phyloP scores from a whole-genome alignment of 2,797 vertebrate genomes.

The Lepilemur ruficaudatus region DNA sequence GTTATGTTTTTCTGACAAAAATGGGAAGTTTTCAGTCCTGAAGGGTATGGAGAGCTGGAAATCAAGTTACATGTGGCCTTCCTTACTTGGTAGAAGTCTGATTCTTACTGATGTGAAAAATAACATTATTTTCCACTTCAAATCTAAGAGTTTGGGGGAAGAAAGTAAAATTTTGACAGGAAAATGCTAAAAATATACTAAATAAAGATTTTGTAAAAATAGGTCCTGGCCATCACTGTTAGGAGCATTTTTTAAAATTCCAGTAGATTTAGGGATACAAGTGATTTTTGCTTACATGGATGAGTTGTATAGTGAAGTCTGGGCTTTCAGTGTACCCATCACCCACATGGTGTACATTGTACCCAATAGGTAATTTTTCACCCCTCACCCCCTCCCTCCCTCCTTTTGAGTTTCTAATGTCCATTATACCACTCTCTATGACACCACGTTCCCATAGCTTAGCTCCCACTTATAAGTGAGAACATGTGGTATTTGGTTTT shows the following conservation, averaged over 20 bases:
- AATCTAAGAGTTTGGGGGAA: neutral
- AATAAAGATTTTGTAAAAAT: neutral
- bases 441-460: neutral
- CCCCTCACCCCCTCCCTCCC: too few species aligned
- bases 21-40: neutral
- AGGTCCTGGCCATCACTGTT: neutral
- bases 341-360: too few species aligned
- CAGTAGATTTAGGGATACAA: neutral
- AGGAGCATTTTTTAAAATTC: neutral
- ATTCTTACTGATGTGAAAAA: conserved; percentile 1
- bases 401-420: neutral
- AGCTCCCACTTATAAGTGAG: neutral
- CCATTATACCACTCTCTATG: neutral
- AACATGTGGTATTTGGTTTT: neutral
- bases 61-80: neutral
- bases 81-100: neutral
- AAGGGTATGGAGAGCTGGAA: neutral
- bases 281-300: too few species aligned
- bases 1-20: neutral
- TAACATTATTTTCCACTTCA: neutral
- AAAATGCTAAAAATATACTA: neutral
- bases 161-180: neutral
- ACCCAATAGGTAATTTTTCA: neutral
- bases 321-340: too few species aligned
- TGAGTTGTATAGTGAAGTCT: too few species aligned